These are phyloP conservation scores for Nyctibius bracteatus DNA, from an alignment of 2,113 vertebrate species.

Conservation along the genomic window DNA sequence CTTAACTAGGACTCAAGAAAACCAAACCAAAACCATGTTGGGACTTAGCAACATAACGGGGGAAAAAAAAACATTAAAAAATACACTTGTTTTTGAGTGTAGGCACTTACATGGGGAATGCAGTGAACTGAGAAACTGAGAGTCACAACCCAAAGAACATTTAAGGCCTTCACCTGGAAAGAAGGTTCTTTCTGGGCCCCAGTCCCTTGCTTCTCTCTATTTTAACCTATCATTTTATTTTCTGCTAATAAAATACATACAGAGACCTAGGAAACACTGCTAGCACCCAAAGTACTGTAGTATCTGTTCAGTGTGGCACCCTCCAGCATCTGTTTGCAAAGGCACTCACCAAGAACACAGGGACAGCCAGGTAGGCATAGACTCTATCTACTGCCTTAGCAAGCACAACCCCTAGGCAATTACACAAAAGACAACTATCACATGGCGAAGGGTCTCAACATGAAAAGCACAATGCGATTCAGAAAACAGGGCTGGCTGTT, in stretches of 20 bases:
- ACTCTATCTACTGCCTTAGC: not conserved
- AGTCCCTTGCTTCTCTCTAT: not conserved
- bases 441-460: not conserved
- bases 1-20: not conserved
- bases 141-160: not conserved
- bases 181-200: not conserved
- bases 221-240: not conserved
- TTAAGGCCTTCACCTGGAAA: not conserved
- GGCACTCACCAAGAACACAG: not conserved
- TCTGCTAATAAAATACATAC: not conserved
- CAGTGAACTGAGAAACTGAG: not conserved
- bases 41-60: not conserved
- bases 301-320: not conserved
- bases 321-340: not conserved
- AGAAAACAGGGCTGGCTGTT: not conserved
- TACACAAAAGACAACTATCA: not conserved
- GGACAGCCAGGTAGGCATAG: not conserved
- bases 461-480: not conserved
- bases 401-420: not conserved
- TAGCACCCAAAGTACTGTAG: not conserved
- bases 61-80: too few relatives aligned
- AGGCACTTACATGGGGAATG: not conserved
- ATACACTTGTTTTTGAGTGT: not conserved
- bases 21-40: not conserved
- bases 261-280: not conserved